Percentiles rank a stretch among this genome's conserved stretches.
These are phyloP conservation scores for Gephyroberyx darwinii DNA, from an alignment of 2,797 vertebrate species.

Conservation along the genomic window DNA sequence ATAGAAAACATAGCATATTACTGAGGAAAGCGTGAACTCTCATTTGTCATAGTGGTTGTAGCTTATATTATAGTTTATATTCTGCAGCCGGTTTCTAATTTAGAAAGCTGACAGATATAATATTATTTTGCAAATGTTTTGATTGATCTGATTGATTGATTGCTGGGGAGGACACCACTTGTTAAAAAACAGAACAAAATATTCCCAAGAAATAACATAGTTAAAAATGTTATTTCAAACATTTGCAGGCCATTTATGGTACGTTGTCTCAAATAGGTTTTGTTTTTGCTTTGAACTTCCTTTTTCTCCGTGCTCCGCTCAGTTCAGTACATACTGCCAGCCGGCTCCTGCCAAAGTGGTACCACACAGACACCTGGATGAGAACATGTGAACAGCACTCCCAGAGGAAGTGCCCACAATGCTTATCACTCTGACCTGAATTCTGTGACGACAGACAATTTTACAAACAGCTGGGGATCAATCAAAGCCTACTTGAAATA, in stretches of 20 bases:
- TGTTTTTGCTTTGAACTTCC: conserved; percentile 9
- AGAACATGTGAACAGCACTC: conserved; percentile 74
- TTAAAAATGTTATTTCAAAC: too few species aligned
- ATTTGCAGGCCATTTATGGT: neutral
- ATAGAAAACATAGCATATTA: conserved; percentile 20
- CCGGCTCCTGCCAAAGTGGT: conserved; percentile 29
- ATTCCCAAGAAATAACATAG: neutral
- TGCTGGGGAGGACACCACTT: neutral
- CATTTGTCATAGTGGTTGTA: neutral
- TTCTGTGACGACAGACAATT: conserved; percentile 86
- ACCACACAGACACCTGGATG: conserved; percentile 64
- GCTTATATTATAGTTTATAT: neutral
- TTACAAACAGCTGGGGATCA: conserved; percentile 87
- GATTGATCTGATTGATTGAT: neutral
- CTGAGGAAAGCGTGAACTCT: conserved; percentile 4
- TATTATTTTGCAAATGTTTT: neutral
- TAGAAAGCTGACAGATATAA: neutral
- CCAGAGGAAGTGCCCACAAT: conserved; percentile 77
- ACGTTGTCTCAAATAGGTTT: neutral
- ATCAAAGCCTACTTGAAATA: conserved; percentile 84
- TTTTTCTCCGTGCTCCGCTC: conserved; percentile 12
- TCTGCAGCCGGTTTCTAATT: neutral
- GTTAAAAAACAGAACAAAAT: too few species aligned
- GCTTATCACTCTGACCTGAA: conserved; percentile 88
- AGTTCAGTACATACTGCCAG: neutral